Evolutionary conservation across 2,113 vertebrate species (phyloP), one percentile per base, ranked within the genome.

Genomic region (Xiphorhynchus elegans): DNA sequence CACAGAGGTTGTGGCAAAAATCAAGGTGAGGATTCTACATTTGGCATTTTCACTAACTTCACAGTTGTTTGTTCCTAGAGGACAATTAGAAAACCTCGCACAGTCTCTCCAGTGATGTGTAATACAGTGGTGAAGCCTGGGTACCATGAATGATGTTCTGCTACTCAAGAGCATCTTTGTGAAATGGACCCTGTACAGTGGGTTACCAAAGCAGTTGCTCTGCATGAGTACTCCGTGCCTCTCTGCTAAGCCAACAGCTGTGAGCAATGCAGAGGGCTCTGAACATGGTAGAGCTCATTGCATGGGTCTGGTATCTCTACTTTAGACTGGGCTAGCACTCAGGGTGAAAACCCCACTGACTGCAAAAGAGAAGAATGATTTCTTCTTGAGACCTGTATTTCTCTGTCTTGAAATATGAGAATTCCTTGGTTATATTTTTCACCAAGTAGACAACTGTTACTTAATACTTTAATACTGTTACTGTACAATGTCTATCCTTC

Each of bases 381-480:
- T 88, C 37, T 75, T 85, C 31, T 69, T 39, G 53, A n/a, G 46
- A 55, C 23, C 46, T 73, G 8, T 40, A 66, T 58, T 72, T 85
- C 49, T 84, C 37, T 3, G 4, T 47, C 75, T 85, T 86, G 52
- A 86, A 88, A 74, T 66, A 52, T 10, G 39, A 85, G 29, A 50
- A 55, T 77, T 95, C 14, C 82, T 84, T 46, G 18, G 50, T 74
- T 95, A 18, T 53, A 26, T 59, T 93, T 90, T 90, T 90, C 78
- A 73, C 49, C n/a, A 64, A 67, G 64, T 47, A 86, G 92, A 40
- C 69, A 91, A 80, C 33, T 44, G 75, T 91, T 95, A 84, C 78
- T 76, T 78, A 93, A 93, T 85, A 76, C 58, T 79, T 68, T 66
- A 85, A 58, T 85, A 40, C 37, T 90, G 26, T 90, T 93, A 74